Evolutionary conservation across 2,113 vertebrate genomes (phyloP).

Genomic region (Zosterops japonicus): DNA sequence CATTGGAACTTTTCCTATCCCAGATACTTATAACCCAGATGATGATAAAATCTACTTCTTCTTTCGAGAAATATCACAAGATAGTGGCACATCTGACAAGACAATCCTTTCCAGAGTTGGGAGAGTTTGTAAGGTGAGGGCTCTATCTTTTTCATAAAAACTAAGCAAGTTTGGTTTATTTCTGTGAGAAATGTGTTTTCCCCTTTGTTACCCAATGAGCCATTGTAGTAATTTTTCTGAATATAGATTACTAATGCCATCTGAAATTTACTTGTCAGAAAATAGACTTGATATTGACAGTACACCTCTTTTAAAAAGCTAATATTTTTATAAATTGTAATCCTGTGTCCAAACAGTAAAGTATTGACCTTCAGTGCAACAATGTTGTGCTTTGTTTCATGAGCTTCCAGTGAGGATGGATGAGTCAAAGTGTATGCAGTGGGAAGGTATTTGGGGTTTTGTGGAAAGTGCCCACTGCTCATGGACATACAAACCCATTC

Average conservation of each 20-base stretch:
- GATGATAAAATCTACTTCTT: conserved; percentile 99
- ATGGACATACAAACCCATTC: neutral
- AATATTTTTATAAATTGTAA: neutral
- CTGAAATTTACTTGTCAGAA: neutral
- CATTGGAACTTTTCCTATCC: conserved; percentile 89
- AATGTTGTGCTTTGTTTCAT: neutral
- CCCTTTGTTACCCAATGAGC: neutral
- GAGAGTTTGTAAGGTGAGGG: conserved; percentile 92
- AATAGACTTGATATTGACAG: neutral
- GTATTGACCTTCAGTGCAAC: neutral
- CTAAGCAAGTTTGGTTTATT: neutral
- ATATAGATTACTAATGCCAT: neutral
- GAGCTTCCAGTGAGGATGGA: neutral
- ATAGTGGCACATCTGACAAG: conserved; percentile 86
- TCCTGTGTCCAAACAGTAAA: neutral
- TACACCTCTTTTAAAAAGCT: neutral
- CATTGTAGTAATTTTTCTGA: neutral
- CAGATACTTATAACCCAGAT: conserved; percentile 94
- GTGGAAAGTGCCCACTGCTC: neutral
- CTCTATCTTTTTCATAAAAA: neutral
- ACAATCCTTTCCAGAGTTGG: conserved; percentile 92
- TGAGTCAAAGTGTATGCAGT: neutral
- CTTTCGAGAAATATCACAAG: conserved; percentile 93
- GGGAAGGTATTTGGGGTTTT: neutral
- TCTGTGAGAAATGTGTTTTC: neutral